These are phyloP conservation scores for Strigops habroptila DNA, from an alignment of 2,113 vertebrate species.

Conservation along the genomic window DNA sequence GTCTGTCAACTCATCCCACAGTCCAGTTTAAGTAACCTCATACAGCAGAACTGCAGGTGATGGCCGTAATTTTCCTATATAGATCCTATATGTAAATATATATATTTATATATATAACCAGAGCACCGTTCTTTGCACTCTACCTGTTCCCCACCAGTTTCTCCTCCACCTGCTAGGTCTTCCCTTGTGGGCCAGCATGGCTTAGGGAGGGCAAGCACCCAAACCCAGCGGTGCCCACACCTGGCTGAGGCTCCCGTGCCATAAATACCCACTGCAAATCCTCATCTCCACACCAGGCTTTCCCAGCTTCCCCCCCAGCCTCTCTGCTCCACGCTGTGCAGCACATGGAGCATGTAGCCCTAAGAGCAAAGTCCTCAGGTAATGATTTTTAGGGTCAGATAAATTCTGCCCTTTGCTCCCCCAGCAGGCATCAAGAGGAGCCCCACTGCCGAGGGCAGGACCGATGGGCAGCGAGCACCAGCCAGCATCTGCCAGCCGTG, in stretches of 20 bases:
- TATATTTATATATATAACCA: neutral
- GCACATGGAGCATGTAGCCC: neutral
- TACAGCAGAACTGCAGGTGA: neutral
- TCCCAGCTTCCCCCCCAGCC: neutral
- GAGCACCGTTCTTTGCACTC: accelerated
- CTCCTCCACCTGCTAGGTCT: neutral
- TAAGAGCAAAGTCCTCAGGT: neutral
- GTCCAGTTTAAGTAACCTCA: neutral
- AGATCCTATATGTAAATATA: neutral
- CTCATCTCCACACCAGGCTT: neutral
- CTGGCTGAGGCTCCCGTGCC: neutral
- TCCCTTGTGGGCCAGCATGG: neutral
- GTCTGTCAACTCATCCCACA: neutral
- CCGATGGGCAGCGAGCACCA: accelerated
- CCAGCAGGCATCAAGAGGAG: neutral
- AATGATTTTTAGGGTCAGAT: neutral
- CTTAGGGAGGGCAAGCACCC: neutral
- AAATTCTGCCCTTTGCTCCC: neutral
- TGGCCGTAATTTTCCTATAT: neutral
- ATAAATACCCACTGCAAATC: neutral
- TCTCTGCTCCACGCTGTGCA: neutral
- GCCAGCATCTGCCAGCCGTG: accelerated
- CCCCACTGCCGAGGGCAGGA: accelerated
- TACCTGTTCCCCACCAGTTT: neutral
- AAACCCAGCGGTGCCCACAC: neutral